Evolutionary conservation across 2,113 vertebrate species (phyloP), one percentile per base, ranked within the genome.

Genomic region (Aldabrachelys gigantea): DNA sequence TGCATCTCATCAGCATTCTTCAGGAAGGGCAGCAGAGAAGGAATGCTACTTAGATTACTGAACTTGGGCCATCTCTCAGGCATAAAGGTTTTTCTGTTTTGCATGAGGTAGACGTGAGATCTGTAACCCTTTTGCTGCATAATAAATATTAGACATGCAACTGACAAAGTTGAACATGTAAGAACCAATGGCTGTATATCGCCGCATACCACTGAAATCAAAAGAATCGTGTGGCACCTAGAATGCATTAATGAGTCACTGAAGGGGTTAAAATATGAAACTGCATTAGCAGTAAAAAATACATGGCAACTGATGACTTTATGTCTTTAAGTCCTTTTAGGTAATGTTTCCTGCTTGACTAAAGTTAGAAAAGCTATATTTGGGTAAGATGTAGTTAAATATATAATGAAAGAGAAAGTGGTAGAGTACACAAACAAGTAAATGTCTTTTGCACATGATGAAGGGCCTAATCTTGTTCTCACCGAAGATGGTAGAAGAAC

Each of bases 401-500:
- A 29, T 80, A 6, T 38, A 59, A 38, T 6, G 57, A 38, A 87
- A 82, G 5, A 2, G 8, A 50, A 79, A 94, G 75, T 80, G 41
- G 59, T 89, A 75, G 38, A 47, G 72, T 21, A 41, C 6, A 54
- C 22, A 85, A 86, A 90, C 56, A 89, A 87, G 72, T 22, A 88
- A 35, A 69, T 89, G 54, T 22, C 17, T 80, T 81, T 80, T 83
- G 59, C 50, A 91, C 56, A 6, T 87, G 53, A 44, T 85, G 49
- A 76, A 85, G 35, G 56, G 88, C 72, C 49, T 86, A 38, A 50
- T 8, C 31, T 79, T 38, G 90, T 89, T 89, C 62, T 59, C 81
- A n/a, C 2, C 53, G 53, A 94, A 91, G n/a, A 92, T 53, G 78
- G 24, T 35, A 90, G 91, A 62, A 85, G 69, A 96, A 96, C 92